These are phyloP conservation scores for Gila orcuttii DNA, from an alignment of 2,113 vertebrate genomes.

Conservation along the genomic window DNA sequence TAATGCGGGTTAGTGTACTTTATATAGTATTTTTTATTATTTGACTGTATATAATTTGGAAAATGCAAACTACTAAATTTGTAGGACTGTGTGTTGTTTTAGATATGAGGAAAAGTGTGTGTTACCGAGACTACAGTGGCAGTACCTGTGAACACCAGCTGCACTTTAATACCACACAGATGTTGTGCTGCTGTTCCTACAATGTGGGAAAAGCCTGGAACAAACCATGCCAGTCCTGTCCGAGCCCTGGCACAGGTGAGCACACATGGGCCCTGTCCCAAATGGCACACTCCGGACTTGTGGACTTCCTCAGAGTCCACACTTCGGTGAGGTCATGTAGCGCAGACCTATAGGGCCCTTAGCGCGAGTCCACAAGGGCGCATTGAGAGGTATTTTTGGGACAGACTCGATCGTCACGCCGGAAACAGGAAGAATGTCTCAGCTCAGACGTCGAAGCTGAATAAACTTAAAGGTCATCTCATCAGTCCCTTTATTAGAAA, in stretches of 20 bases:
- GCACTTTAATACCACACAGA: constrained; percentile 82
- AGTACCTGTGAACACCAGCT: constrained; percentile 83
- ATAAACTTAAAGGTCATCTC: too few species aligned
- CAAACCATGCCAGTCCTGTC: constrained; percentile 82
- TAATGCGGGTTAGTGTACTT: not conserved
- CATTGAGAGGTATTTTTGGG: too few species aligned
- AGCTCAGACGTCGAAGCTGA: too few species aligned
- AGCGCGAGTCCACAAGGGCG: too few species aligned
- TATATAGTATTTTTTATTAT: not conserved
- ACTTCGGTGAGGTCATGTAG: too few species aligned
- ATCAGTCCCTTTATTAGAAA: too few species aligned
- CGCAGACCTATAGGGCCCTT: too few species aligned
- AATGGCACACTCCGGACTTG: too few species aligned
- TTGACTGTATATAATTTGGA: not conserved
- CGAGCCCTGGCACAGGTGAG: constrained; percentile 79
- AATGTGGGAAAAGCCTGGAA: constrained; percentile 88
- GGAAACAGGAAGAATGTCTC: too few species aligned
- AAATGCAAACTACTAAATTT: not conserved
- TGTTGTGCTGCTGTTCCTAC: constrained; percentile 84
- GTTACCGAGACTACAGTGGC: constrained; percentile 82
- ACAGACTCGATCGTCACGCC: too few species aligned
- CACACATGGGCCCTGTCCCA: too few species aligned
- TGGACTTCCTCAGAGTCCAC: too few species aligned
- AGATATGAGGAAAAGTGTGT: constrained; percentile 88
- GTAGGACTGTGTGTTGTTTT: constrained; percentile 10